These are phyloP conservation scores for Sarcophilus harrisii DNA, from an alignment of 2,797 vertebrate genomes.

Conservation along the genomic window DNA sequence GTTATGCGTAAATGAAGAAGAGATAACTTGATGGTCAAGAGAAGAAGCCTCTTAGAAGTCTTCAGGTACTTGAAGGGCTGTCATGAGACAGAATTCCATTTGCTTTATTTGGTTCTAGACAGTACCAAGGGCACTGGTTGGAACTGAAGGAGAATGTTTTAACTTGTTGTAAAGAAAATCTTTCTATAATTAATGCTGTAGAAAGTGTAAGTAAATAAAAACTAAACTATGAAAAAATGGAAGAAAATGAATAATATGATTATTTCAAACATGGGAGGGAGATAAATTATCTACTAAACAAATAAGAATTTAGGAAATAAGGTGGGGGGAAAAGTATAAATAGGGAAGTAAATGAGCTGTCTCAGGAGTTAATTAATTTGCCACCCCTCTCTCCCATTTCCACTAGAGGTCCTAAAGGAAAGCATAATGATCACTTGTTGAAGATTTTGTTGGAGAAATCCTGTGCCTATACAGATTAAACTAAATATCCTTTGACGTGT, in stretches of 20 bases:
- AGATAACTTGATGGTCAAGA: neutral
- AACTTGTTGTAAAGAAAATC: neutral
- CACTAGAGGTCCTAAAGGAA: neutral
- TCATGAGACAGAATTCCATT: neutral
- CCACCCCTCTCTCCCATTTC: neutral
- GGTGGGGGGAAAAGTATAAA: neutral
- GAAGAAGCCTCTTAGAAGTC: neutral
- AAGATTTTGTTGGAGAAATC: neutral
- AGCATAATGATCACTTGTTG: neutral
- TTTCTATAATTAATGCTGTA: neutral
- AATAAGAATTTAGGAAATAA: neutral
- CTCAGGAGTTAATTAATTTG: neutral
- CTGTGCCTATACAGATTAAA: neutral
- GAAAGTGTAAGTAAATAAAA: neutral
- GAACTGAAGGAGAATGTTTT: neutral
- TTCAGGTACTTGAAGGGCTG: neutral
- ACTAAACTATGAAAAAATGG: neutral
- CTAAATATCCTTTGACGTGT: neutral
- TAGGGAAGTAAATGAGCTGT: neutral
- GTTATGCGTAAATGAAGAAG: neutral
- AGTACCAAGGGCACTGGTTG: neutral
- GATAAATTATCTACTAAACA: neutral
- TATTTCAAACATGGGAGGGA: neutral
- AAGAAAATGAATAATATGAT: neutral
- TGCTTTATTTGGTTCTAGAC: neutral